Evolutionary conservation across 1,140 invertebrate genomes (phyloP), one percentile per base, ranked within the genome.

Genomic region (Pseudomyrmex cubaensis): DNA sequence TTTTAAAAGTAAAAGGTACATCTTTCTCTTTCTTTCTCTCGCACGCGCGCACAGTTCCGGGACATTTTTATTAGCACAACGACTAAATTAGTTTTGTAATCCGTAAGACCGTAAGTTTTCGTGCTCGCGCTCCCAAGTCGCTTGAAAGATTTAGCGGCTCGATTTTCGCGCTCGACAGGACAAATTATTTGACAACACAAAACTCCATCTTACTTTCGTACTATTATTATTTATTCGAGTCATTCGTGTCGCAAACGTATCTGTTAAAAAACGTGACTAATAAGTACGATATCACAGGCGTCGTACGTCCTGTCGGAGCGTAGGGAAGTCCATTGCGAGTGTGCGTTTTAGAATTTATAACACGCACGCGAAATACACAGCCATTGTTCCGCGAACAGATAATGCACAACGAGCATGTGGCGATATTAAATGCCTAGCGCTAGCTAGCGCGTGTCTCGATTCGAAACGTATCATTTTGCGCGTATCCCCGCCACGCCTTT

Each of bases 51-150:
- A 35, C 25, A 59, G 35, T 70, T 50, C 66, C 17, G 12, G 54
- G 44, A 80, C 66, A 80, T 54, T 80, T 80, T 80, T 80, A 80
- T 80, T 70, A 80, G 54, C 54, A 22, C 76, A 70, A 80, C 66
- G 76, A 59, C 64, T 80, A 80, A 80, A 80, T 80, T 70, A 80
- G 66, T 80, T 80, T 80, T 70, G 64, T 80, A 70, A 70, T 80
- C 76, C 76, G 44, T 59, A 69, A 77, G 75, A 66, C 61, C n/a
- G 17, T 56, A 69, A 78, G 52, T 59, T 35, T 52, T 59, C 7
- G 54, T 57, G 44, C 44, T 80, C 69, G 44, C 48, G 20, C 72
- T 62, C 4, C 25, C 25, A 10, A 48, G 44, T 25, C n/a, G 22
- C 35, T 17, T 70, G 35, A 25, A 70, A 48, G 76, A 78, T 70